A percentile compares a stretch with the other conserved stretches of the same genome.
phyloP scores from a whole-genome alignment of 2,888 invertebrate species.

The Tipula lateralis region DNA sequence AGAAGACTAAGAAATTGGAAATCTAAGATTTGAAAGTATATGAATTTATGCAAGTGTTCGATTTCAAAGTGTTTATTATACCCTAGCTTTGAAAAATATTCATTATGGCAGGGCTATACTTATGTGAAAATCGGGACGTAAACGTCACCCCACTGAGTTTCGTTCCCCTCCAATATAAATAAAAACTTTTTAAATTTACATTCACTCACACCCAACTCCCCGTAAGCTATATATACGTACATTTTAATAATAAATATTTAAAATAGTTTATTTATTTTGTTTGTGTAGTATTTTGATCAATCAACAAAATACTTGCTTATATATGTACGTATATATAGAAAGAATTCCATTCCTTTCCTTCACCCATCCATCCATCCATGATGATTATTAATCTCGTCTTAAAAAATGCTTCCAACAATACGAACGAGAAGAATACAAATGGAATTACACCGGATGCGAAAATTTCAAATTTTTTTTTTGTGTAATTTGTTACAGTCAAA shows the following conservation, averaged over 20 bases:
- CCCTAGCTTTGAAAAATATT: background rate
- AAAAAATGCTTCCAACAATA: background rate
- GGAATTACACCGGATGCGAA: slow-evolving; percentile 9
- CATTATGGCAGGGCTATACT: background rate
- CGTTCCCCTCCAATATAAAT: background rate
- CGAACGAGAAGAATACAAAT: background rate
- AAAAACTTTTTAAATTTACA: background rate
- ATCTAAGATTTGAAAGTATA: background rate
- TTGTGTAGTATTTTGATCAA: slow-evolving; percentile 9
- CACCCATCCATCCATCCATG: background rate
- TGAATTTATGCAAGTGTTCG: background rate
- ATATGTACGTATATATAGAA: no score
- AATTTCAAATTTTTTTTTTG: background rate
- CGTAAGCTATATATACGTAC: background rate
- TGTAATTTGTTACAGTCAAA: slow-evolving; percentile 24
- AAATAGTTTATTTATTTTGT: background rate
- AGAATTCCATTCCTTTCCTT: background rate
- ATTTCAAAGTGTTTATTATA: background rate
- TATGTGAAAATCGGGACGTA: background rate
- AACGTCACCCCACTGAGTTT: background rate
- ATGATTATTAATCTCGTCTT: slow-evolving; percentile 1
- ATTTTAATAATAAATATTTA: background rate
- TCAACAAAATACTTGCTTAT: background rate
- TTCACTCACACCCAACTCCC: slow-evolving; percentile 5
- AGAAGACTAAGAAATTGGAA: background rate